Evolutionary conservation across 2,797 vertebrate species (phyloP).

Genomic region (Phataginus tetradactyla): DNA sequence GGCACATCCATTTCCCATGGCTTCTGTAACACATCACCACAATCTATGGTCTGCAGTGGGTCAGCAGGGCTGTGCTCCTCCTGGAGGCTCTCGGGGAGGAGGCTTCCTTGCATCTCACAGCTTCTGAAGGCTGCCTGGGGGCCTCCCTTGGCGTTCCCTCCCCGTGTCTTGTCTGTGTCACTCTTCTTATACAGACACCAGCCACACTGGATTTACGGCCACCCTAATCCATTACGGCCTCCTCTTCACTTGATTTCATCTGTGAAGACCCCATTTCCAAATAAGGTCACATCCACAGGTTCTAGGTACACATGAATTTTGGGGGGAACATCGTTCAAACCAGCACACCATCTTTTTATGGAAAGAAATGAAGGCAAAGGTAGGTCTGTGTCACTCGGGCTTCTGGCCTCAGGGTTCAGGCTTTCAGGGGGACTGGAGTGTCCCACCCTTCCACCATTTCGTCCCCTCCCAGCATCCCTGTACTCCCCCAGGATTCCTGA

Average conservation of each 20-base stretch:
- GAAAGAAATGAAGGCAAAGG: background rate
- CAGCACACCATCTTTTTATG: background rate
- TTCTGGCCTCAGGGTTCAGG: background rate
- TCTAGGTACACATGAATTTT: background rate
- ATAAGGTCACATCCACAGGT: background rate
- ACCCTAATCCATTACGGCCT: background rate
- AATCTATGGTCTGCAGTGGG: background rate
- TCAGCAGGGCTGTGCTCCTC: background rate
- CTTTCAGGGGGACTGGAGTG: background rate
- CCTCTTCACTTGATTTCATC: background rate
- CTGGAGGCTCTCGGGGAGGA: background rate
- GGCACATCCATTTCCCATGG: background rate
- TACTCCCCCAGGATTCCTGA: background rate
- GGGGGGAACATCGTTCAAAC: background rate
- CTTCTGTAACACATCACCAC: background rate
- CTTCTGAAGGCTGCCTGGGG: background rate
- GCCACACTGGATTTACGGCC: background rate
- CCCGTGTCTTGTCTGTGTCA: background rate
- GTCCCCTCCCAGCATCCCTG: background rate
- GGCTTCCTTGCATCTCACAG: background rate
- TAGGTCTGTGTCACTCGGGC: background rate
- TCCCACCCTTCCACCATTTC: fast-evolving
- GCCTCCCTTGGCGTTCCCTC: background rate
- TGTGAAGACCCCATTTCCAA: background rate
- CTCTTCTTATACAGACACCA: background rate